Conservation (phyloP, 1,140 invertebrate genomes). For the Adoxophyes honmai region DNA sequence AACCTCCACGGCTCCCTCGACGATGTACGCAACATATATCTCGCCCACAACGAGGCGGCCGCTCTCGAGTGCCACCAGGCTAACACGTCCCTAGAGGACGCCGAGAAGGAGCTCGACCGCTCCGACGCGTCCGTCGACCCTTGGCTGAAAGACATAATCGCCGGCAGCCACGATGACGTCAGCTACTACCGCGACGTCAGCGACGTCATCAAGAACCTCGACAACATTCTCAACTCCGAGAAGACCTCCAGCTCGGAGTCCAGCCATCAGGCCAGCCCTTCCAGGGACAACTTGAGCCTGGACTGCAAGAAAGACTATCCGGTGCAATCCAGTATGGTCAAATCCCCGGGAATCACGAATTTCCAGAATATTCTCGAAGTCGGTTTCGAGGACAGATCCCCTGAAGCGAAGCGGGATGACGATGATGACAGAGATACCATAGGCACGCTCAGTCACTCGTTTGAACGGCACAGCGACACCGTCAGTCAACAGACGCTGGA, state of each 20-base stretch:
- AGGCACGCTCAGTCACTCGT: slow-evolving; percentile 66
- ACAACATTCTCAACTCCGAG: slow-evolving; percentile 80
- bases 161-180: slow-evolving; percentile 74
- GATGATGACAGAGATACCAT: slow-evolving; percentile 63
- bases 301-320: slow-evolving; percentile 69
- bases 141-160: slow-evolving; percentile 78
- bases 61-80: slow-evolving; percentile 61
- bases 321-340: slow-evolving; percentile 63
- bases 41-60: slow-evolving; percentile 59
- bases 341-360: slow-evolving; percentile 65
- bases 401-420: slow-evolving; percentile 31
- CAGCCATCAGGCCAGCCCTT: slow-evolving; percentile 77
- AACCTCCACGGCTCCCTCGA: slow-evolving; percentile 81
- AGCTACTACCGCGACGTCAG: slow-evolving; percentile 80
- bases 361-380: slow-evolving; percentile 66
- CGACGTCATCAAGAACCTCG: slow-evolving; percentile 81
- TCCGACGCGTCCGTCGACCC: slow-evolving; percentile 74
- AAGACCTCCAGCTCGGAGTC: slow-evolving; percentile 80
- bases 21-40: slow-evolving; percentile 71
- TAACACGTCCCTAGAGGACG: slow-evolving; percentile 50
- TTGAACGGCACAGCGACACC: slow-evolving; percentile 65
- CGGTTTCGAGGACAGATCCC: slow-evolving; percentile 39
- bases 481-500: slow-evolving; percentile 63
- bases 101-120: slow-evolving; percentile 52
- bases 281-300: slow-evolving; percentile 61